Evolutionary conservation across 2,797 vertebrate species (phyloP).

Genomic region (Saxicola maurus): DNA sequence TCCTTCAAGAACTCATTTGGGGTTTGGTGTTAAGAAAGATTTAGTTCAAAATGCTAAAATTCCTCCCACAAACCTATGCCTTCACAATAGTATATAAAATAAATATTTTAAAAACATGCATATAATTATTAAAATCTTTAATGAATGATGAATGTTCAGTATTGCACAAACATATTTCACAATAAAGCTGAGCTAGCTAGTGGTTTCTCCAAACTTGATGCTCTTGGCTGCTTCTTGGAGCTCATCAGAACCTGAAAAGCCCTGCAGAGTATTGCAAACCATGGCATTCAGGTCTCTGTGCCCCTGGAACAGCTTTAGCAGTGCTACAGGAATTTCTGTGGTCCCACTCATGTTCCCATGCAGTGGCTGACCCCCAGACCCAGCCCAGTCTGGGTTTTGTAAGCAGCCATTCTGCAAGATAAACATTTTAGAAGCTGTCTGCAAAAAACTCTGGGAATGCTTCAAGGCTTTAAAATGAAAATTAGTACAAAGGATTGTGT

Average conservation of each 20-base stretch:
- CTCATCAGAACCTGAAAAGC: not conserved
- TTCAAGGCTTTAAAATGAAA: not conserved
- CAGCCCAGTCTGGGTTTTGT: not conserved
- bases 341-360: not conserved
- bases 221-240: not conserved
- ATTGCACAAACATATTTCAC: not conserved
- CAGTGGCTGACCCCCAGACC: not conserved
- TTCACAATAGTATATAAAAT: not conserved
- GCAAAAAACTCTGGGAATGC: not conserved
- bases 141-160: not conserved
- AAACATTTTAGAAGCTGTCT: not conserved
- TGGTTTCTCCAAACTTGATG: not conserved
- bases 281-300: not conserved
- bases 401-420: not conserved
- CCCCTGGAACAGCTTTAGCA: not conserved
- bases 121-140: not conserved
- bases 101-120: not conserved
- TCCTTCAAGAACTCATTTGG: conserved; percentile 32
- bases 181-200: not conserved
- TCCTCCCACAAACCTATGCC: not conserved
- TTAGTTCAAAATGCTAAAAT: conserved; percentile 7
- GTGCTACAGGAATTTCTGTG: not conserved
- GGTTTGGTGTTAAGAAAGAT: not conserved
- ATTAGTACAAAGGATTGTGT: not conserved
- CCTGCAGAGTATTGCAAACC: not conserved